phyloP scores from a whole-genome alignment of 2,113 vertebrate species.

The Eudyptes chrysolophus region DNA sequence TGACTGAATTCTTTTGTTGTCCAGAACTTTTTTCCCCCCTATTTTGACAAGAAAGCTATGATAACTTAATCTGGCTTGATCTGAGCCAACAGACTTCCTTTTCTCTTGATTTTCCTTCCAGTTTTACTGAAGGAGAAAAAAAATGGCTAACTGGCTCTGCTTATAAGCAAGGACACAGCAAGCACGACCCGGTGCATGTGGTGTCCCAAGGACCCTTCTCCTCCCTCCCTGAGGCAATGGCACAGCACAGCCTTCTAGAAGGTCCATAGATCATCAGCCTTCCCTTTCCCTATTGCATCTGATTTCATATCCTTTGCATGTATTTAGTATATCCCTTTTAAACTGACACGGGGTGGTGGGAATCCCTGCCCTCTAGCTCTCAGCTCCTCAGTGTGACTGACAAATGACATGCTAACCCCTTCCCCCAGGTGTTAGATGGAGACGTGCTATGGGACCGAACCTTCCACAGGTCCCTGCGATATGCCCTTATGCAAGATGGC shows the following conservation, averaged over 20 bases:
- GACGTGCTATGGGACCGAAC: accelerated
- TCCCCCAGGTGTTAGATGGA: accelerated
- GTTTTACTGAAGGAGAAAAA: background rate
- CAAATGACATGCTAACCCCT: background rate
- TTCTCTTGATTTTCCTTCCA: background rate
- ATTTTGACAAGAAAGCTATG: background rate
- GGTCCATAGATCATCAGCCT: background rate
- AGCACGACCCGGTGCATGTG: accelerated
- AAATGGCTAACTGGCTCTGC: background rate
- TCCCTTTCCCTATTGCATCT: background rate
- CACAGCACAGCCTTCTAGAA: background rate
- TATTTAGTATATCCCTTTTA: background rate
- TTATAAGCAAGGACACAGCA: background rate
- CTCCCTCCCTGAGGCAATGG: background rate
- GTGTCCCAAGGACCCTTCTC: background rate
- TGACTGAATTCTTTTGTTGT: background rate
- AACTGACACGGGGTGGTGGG: background rate
- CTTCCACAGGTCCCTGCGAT: background rate
- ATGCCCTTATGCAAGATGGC: accelerated
- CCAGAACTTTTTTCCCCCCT: background rate
- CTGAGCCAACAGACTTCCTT: background rate
- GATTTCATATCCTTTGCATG: background rate
- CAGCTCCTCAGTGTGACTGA: background rate
- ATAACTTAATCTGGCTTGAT: background rate
- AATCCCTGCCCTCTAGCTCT: background rate